A percentile compares a stretch with the other conserved stretches of the same genome.
phyloP scores from a whole-genome alignment of 2,113 vertebrate species.

The Cebidichthys violaceus region DNA sequence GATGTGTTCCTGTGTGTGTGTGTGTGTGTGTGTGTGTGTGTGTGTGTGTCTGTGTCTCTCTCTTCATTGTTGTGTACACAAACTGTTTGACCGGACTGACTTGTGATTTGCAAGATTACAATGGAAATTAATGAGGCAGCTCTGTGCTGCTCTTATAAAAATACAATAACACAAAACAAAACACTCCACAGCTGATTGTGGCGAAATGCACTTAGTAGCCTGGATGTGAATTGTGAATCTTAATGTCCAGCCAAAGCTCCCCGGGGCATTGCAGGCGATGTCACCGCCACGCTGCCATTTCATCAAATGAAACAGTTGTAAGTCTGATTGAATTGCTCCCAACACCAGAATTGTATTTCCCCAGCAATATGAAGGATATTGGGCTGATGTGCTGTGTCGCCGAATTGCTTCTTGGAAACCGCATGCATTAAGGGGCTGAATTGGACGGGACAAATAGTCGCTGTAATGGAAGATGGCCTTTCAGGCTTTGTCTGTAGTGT shows the following conservation, averaged over 20 bases:
- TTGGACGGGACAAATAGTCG: conserved; percentile 54
- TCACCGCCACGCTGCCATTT: conserved; percentile 37
- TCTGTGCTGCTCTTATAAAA: conserved; percentile 6
- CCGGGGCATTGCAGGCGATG: conserved; percentile 29
- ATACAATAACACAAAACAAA: conserved; percentile 32
- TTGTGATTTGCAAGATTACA: conserved; percentile 21
- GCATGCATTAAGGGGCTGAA: conserved; percentile 44
- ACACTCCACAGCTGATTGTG: neutral
- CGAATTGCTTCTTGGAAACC: conserved; percentile 65
- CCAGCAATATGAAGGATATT: conserved; percentile 47
- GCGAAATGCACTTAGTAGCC: conserved; percentile 37
- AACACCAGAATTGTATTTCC: conserved; percentile 42
- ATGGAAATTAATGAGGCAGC: conserved; percentile 25
- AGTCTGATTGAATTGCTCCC: conserved; percentile 59
- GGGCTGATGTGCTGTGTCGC: conserved; percentile 49
- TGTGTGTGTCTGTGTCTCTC: no score
- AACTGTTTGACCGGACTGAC: neutral
- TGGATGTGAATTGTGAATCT: conserved; percentile 42
- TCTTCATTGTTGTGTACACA: neutral
- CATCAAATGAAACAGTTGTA: conserved; percentile 51
- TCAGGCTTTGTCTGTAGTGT: conserved; percentile 31
- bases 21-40: no score
- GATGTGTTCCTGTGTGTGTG: no score
- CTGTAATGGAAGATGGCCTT: conserved; percentile 55
- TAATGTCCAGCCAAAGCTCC: conserved; percentile 42